A percentile compares a stretch with the other conserved stretches of the same genome.
Conservation (phyloP, 2,113 vertebrate species). For the Orycteropus afer region DNA sequence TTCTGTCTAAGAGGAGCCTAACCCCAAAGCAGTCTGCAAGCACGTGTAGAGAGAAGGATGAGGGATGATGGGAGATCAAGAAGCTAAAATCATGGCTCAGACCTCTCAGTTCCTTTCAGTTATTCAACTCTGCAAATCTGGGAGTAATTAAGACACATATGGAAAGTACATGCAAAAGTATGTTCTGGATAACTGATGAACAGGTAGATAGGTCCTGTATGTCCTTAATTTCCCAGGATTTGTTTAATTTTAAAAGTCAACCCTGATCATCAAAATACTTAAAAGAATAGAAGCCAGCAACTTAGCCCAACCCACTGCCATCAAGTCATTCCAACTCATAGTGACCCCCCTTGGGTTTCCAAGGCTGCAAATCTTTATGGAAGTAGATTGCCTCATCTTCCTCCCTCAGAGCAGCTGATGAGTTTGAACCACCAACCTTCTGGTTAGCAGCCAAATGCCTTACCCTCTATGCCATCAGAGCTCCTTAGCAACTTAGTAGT, state of each 20-base stretch:
- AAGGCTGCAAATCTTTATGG: no score
- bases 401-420: no score
- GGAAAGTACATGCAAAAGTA: neutral
- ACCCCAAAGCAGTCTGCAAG: neutral
- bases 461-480: no score
- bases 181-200: neutral
- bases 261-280: no score
- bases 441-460: no score
- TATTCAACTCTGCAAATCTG: no score
- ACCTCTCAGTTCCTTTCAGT: neutral
- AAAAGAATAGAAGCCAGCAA: neutral
- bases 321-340: no score
- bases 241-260: neutral
- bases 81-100: neutral
- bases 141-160: neutral
- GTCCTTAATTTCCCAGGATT: neutral
- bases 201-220: neutral
- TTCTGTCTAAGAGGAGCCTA: neutral
- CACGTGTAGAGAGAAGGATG: neutral
- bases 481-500: neutral
- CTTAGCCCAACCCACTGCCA: no score
- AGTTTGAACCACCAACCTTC: no score
- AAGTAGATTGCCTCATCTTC: no score
- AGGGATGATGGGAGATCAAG: neutral
- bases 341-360: no score